Percentiles rank a stretch among this genome's conserved stretches.
Evolutionary conservation across 53 echinoderm and acorn worm species (phyloP).

Genomic region (Holothuria leucospilota): DNA sequence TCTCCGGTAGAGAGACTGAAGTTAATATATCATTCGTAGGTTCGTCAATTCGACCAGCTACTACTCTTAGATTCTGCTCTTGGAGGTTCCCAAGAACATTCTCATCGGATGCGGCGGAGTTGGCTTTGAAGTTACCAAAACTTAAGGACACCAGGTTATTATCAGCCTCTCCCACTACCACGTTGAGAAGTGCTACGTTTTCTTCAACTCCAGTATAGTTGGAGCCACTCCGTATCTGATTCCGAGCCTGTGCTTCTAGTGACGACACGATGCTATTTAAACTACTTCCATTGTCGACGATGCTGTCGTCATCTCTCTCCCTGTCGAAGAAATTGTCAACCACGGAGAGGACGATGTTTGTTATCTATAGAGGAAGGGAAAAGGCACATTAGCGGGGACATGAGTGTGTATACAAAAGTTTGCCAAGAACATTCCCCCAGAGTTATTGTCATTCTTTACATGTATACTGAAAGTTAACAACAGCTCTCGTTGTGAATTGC

Average conservation of each 20-base stretch:
- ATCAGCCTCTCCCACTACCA: not conserved
- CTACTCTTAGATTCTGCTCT: not conserved
- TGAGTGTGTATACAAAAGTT: not conserved
- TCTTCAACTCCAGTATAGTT: constrained; percentile 19
- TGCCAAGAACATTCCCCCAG: too few relatives aligned
- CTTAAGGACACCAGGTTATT: not conserved
- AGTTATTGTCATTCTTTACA: too few relatives aligned
- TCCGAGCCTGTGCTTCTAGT: constrained; percentile 23
- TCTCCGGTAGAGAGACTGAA: constrained; percentile 1
- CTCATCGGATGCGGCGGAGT: not conserved
- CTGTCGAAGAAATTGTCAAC: constrained; percentile 4
- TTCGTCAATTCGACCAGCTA: not conserved
- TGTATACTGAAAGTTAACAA: too few relatives aligned
- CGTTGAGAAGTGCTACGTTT: constrained; percentile 6
- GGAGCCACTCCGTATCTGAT: not conserved
- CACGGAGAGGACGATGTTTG: constrained; percentile 16
- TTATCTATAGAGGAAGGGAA: not conserved
- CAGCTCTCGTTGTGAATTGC: too few relatives aligned
- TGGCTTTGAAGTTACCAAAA: constrained; percentile 14
- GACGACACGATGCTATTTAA: not conserved
- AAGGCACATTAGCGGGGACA: not conserved
- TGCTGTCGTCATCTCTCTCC: not conserved
- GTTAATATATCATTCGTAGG: not conserved
- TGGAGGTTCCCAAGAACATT: not conserved
- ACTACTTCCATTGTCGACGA: not conserved